Evolutionary conservation across 35 echinoderm and acorn worm species (phyloP).

Genomic region (Hemicentrotus pulcherrimus): DNA sequence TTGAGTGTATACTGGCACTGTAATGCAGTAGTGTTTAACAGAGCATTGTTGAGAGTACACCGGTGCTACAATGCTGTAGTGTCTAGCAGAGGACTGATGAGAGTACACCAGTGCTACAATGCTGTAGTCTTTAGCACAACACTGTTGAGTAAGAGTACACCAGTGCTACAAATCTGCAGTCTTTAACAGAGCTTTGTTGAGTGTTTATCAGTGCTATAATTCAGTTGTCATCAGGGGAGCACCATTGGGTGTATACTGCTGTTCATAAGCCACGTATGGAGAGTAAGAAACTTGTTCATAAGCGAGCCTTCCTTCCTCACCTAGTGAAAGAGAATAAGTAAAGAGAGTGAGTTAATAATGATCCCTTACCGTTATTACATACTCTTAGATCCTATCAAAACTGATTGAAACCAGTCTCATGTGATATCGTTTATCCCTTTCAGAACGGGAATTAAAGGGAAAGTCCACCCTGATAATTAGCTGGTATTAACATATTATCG

Average conservation of each 20-base stretch:
- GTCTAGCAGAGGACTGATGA: not conserved
- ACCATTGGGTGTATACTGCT: conserved; percentile 60
- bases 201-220: conserved; percentile 47
- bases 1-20: not conserved
- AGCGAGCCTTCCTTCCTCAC: conserved; percentile 81
- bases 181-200: not conserved
- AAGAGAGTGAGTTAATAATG: not conserved
- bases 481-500: no score
- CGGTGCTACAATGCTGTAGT: not conserved
- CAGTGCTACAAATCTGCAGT: not conserved
- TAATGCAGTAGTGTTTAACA: not conserved
- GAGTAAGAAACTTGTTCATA: conserved; percentile 72
- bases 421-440: not conserved
- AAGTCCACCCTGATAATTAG: not conserved
- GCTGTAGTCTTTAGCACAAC: not conserved
- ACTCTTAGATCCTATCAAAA: not conserved
- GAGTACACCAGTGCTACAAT: not conserved
- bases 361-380: not conserved
- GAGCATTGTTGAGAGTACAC: not conserved
- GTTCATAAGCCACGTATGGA: conserved; percentile 51
- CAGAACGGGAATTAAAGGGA: no score
- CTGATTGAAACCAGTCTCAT: no score
- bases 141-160: not conserved
- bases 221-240: conserved; percentile 79
- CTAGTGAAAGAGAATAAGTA: conserved; percentile 53